Base-by-base conservation (phyloP, 2,888 invertebrate species). In the Meghimatium bilineatum region DNA sequence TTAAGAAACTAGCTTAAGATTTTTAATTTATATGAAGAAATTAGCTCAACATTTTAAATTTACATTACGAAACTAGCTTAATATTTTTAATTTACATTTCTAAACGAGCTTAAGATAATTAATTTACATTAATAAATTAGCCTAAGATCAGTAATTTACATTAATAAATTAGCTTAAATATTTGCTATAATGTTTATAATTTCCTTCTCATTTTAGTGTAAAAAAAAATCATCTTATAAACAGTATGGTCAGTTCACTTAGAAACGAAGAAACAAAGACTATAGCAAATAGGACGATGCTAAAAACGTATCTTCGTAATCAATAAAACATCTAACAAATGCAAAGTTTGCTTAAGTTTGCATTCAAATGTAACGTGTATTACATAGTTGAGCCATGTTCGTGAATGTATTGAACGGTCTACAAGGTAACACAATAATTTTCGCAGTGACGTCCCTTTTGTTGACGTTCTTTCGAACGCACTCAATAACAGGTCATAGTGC, bases 241-340 rank as follows among this genome's bases (percentile, higher is more conserved):
- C 12, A 26, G 3, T n/a, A n/a, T 63, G 60, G 26, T 26, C 23
- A 38, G 69, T 49, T 72, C 72, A 72, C 72, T n/a, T 72, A 44
- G 72, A 72, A 44, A 72, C 72, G n/a, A 26, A 38, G 26, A 72
- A 72, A 72, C 72, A 72, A 44, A 44, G 49, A 29, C 5, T 38
- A 71, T 36, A n/a, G 44, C 12, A 44, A n/a, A 29, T 44, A 44
- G 44, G 44, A 72, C n/a, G 5, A 1, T 72, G n/a, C 14, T 38
- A 44, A 49, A 8, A 71, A n/a, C 20, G 72, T 17, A 12, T 44
- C 44, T 14, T 72, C 26, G n/a, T n/a, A 72, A 72, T 72, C 72
- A 49, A 72, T 72, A 72, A 44, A n/a, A 72, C 38, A 72, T 44
- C 29, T n/a, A n/a, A 14, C 44, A 44, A n/a, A 10, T 2, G 17